These are phyloP conservation scores for Cervus canadensis DNA, from an alignment of 2,113 vertebrate genomes.

Conservation along the genomic window DNA sequence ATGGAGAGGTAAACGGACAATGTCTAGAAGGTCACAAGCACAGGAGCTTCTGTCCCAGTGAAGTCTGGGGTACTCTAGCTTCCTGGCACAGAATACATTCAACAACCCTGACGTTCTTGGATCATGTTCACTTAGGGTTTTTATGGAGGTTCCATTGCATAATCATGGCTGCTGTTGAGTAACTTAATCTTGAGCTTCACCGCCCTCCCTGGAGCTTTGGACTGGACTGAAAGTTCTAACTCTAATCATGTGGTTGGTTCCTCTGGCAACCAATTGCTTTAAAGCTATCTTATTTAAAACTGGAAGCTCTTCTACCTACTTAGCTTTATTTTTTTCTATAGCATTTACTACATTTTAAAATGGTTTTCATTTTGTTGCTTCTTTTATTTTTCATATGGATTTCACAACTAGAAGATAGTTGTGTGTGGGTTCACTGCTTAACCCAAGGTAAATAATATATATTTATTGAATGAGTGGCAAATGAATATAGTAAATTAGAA, in stretches of 20 bases:
- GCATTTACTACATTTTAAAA: background rate
- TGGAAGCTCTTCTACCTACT: background rate
- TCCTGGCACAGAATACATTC: background rate
- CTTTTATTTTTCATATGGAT: background rate
- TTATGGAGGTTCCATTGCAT: background rate
- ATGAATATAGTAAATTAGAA: background rate
- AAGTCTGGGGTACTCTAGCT: background rate
- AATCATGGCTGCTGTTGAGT: background rate
- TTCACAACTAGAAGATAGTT: background rate
- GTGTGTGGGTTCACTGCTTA: background rate
- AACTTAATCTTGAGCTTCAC: background rate
- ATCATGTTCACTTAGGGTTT: background rate
- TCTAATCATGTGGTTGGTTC: background rate
- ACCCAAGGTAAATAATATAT: background rate
- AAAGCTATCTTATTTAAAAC: background rate
- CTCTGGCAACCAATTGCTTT: background rate
- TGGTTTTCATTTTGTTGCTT: background rate
- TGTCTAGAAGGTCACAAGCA: background rate
- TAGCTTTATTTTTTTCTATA: background rate
- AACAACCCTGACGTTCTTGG: background rate
- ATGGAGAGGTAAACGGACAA: background rate
- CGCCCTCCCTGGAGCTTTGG: background rate
- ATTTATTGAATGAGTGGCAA: background rate
- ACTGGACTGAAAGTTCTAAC: background rate
- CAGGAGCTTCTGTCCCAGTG: background rate